Percentiles rank a stretch among this genome's conserved stretches.
Conservation (phyloP, 2,888 invertebrate genomes). For the Brachyptera putata region DNA sequence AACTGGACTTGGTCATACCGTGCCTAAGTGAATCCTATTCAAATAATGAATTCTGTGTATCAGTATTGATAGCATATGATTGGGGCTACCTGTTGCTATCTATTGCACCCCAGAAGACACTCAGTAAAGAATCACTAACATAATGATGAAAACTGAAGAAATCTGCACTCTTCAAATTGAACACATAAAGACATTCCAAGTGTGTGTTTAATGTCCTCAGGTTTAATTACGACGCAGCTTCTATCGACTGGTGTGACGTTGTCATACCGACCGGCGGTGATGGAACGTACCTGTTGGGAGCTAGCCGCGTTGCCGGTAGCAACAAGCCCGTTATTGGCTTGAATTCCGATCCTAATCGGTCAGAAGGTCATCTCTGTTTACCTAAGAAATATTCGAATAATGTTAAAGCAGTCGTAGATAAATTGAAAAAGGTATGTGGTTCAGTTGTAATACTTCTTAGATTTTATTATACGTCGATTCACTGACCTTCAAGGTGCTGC, state of each 20-base stretch:
- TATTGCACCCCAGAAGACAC: too few species aligned
- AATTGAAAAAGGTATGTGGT: conserved; percentile 62
- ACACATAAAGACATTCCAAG: too few species aligned
- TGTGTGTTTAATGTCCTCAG: conserved; percentile 41
- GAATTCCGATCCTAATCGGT: conserved; percentile 91
- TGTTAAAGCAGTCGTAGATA: conserved; percentile 72
- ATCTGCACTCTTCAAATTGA: not conserved
- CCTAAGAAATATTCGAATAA: conserved; percentile 79
- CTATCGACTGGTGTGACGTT: conserved; percentile 88
- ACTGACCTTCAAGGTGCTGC: too few species aligned
- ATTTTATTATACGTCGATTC: too few species aligned
- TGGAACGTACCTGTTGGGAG: conserved; percentile 93
- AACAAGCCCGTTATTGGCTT: conserved; percentile 94
- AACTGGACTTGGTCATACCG: too few species aligned
- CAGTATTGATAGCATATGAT: too few species aligned
- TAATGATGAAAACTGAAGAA: too few species aligned
- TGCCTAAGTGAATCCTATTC: too few species aligned
- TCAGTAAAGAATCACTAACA: too few species aligned
- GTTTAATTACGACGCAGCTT: conserved; percentile 57
- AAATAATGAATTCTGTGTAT: too few species aligned
- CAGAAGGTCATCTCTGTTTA: conserved; percentile 89
- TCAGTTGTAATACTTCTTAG: too few species aligned
- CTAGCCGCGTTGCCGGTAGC: conserved; percentile 70
- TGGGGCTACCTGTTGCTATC: too few species aligned
- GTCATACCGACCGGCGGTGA: conserved; percentile 90